Evolutionary conservation across 2,888 invertebrate genomes (phyloP).

Genomic region (Octodonta nipae): DNA sequence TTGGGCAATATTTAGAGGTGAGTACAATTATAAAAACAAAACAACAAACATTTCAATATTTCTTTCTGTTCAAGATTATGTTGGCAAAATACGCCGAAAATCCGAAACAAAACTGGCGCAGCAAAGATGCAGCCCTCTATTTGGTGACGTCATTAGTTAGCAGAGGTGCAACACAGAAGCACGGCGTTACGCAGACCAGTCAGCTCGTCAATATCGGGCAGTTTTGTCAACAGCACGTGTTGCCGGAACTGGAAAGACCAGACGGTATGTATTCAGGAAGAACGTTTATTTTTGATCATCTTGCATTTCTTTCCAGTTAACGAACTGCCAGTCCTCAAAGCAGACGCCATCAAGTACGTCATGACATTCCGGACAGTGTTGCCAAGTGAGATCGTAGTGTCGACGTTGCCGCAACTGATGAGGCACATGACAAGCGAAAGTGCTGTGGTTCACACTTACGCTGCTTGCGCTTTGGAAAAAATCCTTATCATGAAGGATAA

Average conservation of each 20-base stretch:
- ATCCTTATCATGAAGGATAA: constrained; percentile 61
- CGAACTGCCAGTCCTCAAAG: constrained; percentile 81
- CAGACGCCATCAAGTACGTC: constrained; percentile 89
- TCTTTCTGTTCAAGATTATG: constrained; percentile 64
- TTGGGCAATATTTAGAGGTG: constrained; percentile 76
- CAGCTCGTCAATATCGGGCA: constrained; percentile 78
- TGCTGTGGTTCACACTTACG: constrained; percentile 88
- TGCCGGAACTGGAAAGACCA: constrained; percentile 67
- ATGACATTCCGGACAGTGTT: constrained; percentile 90
- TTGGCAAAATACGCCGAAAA: constrained; percentile 62
- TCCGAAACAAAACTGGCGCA: constrained; percentile 72
- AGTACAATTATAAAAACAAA: constrained; percentile 9
- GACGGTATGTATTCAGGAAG: constrained; percentile 42
- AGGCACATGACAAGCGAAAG: constrained; percentile 61
- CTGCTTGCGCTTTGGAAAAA: constrained; percentile 83
- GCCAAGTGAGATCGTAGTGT: constrained; percentile 61
- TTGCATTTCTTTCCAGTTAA: constrained; percentile 49
- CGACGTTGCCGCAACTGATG: constrained; percentile 65
- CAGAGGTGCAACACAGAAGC: constrained; percentile 74
- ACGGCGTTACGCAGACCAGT: constrained; percentile 84
- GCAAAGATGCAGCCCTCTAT: constrained; percentile 92
- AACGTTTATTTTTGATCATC: constrained; percentile 3
- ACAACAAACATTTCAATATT: background rate
- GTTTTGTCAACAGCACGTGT: constrained; percentile 76
- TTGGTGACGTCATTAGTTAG: constrained; percentile 89